Percentiles rank a stretch among this genome's conserved stretches.
These are phyloP conservation scores for Anolis carolinensis DNA, from an alignment of 2,113 vertebrate species.

Conservation along the genomic window DNA sequence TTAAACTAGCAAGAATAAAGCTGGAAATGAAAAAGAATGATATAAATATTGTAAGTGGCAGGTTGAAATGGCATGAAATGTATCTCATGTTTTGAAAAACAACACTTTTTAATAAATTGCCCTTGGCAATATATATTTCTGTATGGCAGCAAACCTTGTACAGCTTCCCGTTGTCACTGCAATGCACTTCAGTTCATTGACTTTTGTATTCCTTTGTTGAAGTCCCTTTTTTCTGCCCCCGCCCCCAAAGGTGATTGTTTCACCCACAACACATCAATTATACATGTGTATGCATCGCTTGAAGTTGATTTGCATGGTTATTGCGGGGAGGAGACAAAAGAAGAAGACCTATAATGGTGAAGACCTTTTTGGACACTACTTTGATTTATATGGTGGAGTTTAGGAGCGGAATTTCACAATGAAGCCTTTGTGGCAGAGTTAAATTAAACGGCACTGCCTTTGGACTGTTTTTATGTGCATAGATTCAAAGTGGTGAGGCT, in stretches of 20 bases:
- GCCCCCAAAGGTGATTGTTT: constrained; percentile 12
- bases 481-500: constrained; percentile 20
- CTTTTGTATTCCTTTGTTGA: constrained; percentile 33
- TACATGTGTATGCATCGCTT: constrained; percentile 59
- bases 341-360: constrained; percentile 43
- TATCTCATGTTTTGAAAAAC: constrained; percentile 26
- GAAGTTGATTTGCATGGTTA: constrained; percentile 53
- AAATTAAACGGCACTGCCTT: constrained; percentile 53
- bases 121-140: background rate
- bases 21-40: constrained; percentile 54
- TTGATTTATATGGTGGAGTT: constrained; percentile 57
- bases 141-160: constrained; percentile 14
- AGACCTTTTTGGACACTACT: constrained; percentile 26
- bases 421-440: constrained; percentile 51
- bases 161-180: constrained; percentile 12
- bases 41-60: constrained; percentile 47
- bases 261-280: constrained; percentile 49
- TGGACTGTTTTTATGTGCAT: background rate
- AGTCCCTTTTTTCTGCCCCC: background rate
- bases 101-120: constrained; percentile 20
- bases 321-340: constrained; percentile 54
- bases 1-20: constrained; percentile 46
- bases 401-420: constrained; percentile 41
- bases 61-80: constrained; percentile 9
- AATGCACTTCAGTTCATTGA: background rate